Evolutionary conservation across 1,140 invertebrate genomes (phyloP).

Genomic region (Cephus cinctus): DNA sequence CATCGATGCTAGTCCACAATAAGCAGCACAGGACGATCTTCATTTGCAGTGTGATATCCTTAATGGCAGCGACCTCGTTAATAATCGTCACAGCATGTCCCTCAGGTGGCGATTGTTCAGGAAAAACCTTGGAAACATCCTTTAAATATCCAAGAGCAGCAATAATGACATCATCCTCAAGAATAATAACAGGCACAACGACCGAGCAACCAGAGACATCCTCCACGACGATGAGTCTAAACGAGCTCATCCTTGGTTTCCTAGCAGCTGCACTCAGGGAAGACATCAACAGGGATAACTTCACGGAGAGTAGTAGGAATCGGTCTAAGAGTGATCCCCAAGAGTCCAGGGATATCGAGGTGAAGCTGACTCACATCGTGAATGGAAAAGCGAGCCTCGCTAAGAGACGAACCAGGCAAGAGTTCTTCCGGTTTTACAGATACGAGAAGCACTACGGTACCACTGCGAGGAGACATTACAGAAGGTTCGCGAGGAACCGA

Average conservation of each 20-base stretch:
- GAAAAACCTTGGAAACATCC: slow-evolving; percentile 10
- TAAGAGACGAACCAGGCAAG: neutral
- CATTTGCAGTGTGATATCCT: slow-evolving; percentile 75
- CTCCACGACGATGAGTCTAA: slow-evolving; percentile 17
- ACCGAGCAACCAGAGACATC: slow-evolving; percentile 1
- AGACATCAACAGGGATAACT: slow-evolving; percentile 11
- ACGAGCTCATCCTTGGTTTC: slow-evolving; percentile 42
- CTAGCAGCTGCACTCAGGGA: slow-evolving; percentile 35
- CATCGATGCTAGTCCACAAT: slow-evolving; percentile 71
- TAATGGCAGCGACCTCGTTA: slow-evolving; percentile 66
- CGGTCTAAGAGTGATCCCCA: slow-evolving; percentile 1
- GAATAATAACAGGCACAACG: slow-evolving; percentile 5
- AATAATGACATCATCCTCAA: too few relatives aligned
- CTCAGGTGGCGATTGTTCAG: neutral
- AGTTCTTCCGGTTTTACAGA: slow-evolving; percentile 19
- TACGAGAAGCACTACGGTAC: slow-evolving; percentile 28
- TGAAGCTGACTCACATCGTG: slow-evolving; percentile 21
- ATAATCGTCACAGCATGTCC: slow-evolving; percentile 45
- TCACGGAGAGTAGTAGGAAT: neutral
- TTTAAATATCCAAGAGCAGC: too few relatives aligned
- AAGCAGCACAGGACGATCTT: slow-evolving; percentile 71
- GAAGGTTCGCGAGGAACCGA: slow-evolving; percentile 18
- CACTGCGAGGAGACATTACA: slow-evolving; percentile 26
- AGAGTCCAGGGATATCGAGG: slow-evolving; percentile 15
- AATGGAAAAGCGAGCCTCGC: slow-evolving; percentile 15